Evolutionary conservation across 1,140 invertebrate species (phyloP).

Genomic region (Drosophila busckii): DNA sequence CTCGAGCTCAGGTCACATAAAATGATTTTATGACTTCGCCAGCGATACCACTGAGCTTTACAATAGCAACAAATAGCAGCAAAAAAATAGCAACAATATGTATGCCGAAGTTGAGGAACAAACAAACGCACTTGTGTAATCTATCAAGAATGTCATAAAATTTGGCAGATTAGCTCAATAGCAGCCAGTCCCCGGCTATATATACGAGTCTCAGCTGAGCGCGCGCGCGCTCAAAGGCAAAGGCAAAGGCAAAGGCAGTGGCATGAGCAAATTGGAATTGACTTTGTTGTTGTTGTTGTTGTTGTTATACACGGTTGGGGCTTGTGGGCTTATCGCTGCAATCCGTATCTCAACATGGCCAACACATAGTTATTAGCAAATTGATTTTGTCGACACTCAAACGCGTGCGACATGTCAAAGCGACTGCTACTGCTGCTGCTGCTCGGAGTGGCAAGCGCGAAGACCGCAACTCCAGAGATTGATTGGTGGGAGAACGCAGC

Average conservation of each 20-base stretch:
- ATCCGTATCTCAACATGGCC: slow-evolving; percentile 45
- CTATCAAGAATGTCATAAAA: slow-evolving; percentile 25
- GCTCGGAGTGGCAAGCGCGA: slow-evolving; percentile 1
- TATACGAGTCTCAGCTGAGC: too few relatives aligned
- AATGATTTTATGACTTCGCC: slow-evolving; percentile 28
- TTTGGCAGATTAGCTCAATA: slow-evolving; percentile 10
- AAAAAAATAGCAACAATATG: not conserved
- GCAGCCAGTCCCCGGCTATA: too few relatives aligned
- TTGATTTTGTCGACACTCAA: slow-evolving; percentile 56
- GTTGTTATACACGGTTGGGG: slow-evolving; percentile 10
- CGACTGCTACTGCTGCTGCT: slow-evolving; percentile 45
- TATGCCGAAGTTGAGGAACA: too few relatives aligned
- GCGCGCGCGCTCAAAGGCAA: too few relatives aligned
- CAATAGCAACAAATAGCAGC: too few relatives aligned
- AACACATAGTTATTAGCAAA: slow-evolving; percentile 54
- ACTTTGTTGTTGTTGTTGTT: not conserved
- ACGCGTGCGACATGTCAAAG: slow-evolving; percentile 54
- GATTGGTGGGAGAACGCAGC: slow-evolving; percentile 88
- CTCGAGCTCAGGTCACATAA: slow-evolving; percentile 22
- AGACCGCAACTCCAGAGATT: slow-evolving; percentile 21
- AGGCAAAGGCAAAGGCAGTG: too few relatives aligned
- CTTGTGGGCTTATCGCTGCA: slow-evolving; percentile 40
- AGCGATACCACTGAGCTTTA: slow-evolving; percentile 2
- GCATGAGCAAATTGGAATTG: too few relatives aligned
- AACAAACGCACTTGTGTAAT: slow-evolving; percentile 15